Evolutionary conservation across 2,888 invertebrate species (phyloP).

Genomic region (Gnatocerus cornutus): DNA sequence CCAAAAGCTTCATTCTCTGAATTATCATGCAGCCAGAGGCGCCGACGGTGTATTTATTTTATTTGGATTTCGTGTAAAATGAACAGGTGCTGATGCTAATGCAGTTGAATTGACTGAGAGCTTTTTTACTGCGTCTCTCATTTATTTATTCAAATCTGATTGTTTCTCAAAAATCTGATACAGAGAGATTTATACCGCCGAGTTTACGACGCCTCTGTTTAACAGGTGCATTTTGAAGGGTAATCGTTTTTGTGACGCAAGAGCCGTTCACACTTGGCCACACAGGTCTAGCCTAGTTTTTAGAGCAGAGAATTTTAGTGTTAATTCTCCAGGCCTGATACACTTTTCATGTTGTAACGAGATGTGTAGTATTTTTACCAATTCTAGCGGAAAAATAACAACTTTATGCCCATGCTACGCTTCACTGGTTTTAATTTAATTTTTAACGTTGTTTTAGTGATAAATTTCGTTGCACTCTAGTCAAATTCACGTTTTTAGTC

Average conservation of each 20-base stretch:
- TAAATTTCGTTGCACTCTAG: too few relatives aligned
- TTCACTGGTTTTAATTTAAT: too few relatives aligned
- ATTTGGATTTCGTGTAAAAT: constrained; percentile 16
- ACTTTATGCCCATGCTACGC: too few relatives aligned
- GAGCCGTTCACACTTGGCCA: constrained; percentile 32
- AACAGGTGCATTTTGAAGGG: constrained; percentile 26
- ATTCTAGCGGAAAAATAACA: too few relatives aligned
- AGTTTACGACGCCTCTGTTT: constrained; percentile 22
- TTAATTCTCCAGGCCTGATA: too few relatives aligned
- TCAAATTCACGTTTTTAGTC: too few relatives aligned
- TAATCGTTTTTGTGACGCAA: constrained; percentile 27
- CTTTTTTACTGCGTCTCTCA: constrained; percentile 1
- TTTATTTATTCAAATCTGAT: constrained; percentile 17
- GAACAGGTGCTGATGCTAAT: constrained; percentile 25
- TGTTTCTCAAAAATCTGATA: not conserved
- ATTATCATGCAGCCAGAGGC: constrained; percentile 37
- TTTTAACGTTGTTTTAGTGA: too few relatives aligned
- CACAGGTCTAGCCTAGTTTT: constrained; percentile 32
- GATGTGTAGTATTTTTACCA: too few relatives aligned
- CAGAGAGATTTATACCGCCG: not conserved
- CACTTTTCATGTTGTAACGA: too few relatives aligned
- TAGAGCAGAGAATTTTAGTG: not conserved
- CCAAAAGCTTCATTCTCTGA: constrained; percentile 32
- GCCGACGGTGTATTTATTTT: constrained; percentile 11
- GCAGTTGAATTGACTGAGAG: constrained; percentile 1